phyloP scores from a whole-genome alignment of 2,797 vertebrate genomes.

The Psittacula echo region DNA sequence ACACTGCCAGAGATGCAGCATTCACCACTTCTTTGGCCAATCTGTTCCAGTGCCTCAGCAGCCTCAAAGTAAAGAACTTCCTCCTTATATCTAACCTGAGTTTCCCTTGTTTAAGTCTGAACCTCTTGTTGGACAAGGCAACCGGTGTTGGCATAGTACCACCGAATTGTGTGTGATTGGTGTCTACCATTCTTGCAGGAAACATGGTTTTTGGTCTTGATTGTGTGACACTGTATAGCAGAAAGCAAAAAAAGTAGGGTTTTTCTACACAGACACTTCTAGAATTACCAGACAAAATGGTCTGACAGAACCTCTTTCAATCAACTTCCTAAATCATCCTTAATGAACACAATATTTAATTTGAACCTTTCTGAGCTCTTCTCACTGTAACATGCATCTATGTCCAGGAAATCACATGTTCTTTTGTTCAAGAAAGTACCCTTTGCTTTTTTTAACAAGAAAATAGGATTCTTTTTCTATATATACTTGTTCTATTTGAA shows the following conservation, averaged over 20 bases:
- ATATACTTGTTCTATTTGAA: not conserved
- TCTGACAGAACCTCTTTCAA: conserved; percentile 30
- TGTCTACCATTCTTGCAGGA: conserved; percentile 25
- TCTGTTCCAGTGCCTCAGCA: not conserved
- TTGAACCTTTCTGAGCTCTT: conserved; percentile 52
- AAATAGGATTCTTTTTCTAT: not conserved
- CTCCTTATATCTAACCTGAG: not conserved
- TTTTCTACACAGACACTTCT: conserved; percentile 20
- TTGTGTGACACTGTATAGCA: not conserved
- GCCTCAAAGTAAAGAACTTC: not conserved
- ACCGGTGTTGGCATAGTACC: not conserved
- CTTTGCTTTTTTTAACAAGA: conserved; percentile 17
- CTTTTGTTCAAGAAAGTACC: conserved; percentile 42
- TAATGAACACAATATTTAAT: not conserved
- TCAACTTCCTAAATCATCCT: conserved; percentile 38
- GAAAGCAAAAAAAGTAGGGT: not conserved
- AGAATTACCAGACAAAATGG: not conserved
- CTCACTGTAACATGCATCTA: conserved; percentile 16
- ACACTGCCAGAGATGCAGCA: not conserved
- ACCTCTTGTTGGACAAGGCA: not conserved
- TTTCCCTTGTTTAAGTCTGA: not conserved
- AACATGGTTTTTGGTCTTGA: not conserved
- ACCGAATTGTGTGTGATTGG: not conserved
- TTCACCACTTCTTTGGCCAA: not conserved
- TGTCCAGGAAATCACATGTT: not conserved